phyloP scores from a whole-genome alignment of 1,140 invertebrate genomes.

The Tetramorium alpestre region DNA sequence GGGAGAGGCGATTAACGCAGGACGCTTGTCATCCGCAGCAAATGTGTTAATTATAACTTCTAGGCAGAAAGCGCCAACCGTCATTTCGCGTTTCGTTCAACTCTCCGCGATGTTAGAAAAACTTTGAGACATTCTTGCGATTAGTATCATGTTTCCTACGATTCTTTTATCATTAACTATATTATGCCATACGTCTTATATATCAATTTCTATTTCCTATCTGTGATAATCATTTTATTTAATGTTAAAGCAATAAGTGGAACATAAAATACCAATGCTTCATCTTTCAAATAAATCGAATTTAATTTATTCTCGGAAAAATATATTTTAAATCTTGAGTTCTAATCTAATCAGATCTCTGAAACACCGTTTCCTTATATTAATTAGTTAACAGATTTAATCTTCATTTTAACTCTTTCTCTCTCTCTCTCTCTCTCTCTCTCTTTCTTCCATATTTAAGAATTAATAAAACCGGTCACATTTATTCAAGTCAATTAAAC shows the following conservation, averaged over 20 bases:
- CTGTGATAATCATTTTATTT: background rate
- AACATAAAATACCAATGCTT: background rate
- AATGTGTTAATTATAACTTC: constrained; percentile 63
- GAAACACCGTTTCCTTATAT: background rate
- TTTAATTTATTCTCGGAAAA: background rate
- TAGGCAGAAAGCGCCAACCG: constrained; percentile 47
- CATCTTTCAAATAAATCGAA: constrained; percentile 10
- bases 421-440: too few relatives aligned
- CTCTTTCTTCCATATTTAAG: background rate
- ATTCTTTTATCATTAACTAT: background rate
- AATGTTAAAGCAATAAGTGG: background rate
- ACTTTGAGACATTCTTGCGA: background rate
- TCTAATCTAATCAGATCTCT: background rate
- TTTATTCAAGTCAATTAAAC: background rate
- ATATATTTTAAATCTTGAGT: background rate
- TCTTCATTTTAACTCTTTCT: background rate
- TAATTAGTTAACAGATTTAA: background rate
- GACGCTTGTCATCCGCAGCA: constrained; percentile 58
- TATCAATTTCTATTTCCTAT: background rate
- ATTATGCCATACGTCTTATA: background rate
- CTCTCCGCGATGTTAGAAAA: constrained; percentile 21
- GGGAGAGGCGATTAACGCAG: constrained; percentile 60
- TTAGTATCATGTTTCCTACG: background rate
- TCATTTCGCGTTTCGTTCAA: constrained; percentile 55
- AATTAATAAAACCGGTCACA: background rate